Evolutionary conservation across 2,888 invertebrate species (phyloP).

Genomic region (Fissipunctia ypsillon): DNA sequence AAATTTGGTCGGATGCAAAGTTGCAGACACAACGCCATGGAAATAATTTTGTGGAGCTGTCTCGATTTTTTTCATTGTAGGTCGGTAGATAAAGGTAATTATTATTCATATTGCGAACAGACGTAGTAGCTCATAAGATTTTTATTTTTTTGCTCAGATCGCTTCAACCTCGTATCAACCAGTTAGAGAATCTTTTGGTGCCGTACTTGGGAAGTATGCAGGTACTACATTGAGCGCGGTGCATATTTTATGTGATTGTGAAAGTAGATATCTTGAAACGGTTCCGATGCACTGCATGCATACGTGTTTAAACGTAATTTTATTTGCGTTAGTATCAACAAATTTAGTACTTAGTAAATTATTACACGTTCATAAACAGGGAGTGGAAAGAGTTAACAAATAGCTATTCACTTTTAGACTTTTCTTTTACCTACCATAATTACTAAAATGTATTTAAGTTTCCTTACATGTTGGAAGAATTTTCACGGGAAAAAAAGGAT

Average conservation of each 20-base stretch:
- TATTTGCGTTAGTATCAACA: conserved; percentile 16
- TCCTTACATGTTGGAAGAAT: neutral
- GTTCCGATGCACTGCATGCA: conserved; percentile 31
- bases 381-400: neutral
- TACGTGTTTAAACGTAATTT: conserved; percentile 20
- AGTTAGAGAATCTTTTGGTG: conserved; percentile 10
- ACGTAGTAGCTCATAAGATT: neutral
- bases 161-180: neutral
- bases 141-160: neutral
- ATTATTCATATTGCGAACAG: neutral
- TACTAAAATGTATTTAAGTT: neutral
- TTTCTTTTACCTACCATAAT: neutral
- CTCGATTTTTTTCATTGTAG: neutral
- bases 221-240: conserved; percentile 22
- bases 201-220: neutral
- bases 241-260: conserved; percentile 45
- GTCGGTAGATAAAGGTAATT: neutral
- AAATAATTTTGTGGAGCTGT: neutral
- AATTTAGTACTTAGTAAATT: conserved; percentile 17
- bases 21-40: neutral
- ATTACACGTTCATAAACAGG: neutral
- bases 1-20: neutral
- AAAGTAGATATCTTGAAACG: conserved; percentile 33
- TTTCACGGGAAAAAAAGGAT: neutral
- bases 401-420: neutral